Evolutionary conservation across 2,888 invertebrate species (phyloP), one percentile per base, ranked within the genome.

Genomic region (Blomia tropicalis): DNA sequence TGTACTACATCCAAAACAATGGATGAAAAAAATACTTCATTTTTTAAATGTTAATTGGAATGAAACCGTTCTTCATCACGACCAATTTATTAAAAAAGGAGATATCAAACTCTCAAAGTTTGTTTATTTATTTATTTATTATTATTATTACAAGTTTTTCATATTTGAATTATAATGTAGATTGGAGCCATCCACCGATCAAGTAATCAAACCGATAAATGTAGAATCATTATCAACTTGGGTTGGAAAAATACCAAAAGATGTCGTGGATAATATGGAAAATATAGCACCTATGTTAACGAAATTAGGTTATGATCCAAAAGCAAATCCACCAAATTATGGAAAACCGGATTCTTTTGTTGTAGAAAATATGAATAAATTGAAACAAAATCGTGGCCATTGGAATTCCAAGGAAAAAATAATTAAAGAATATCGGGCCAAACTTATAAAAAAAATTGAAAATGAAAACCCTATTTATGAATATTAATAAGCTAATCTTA

Each of bases 131-230:
- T 56, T 14, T n/a, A 19, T 19, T 23, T 5, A n/a, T n/a, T n/a
- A n/a, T n/a, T n/a, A n/a, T n/a, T n/a, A n/a, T n/a, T n/a, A n/a
- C n/a, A n/a, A n/a, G n/a, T n/a, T n/a, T n/a, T n/a, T n/a, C n/a
- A n/a, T n/a, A n/a, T n/a, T n/a, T n/a, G n/a, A n/a, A n/a, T n/a
- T n/a, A n/a, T n/a, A 64, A 76, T 75, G 62, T 79, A 93, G 92
- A 77, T 89, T 91, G 73, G 95, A 96, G 77, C 82, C 92, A 66
- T 93, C 93, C 56, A 92, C 92, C 66, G 95, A 96, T 79, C 96
- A 96, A 80, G 93, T 98, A 70, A 90, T 96, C 75, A 93, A 95
- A 72, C 92, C 96, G 17, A 87, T 98, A 65, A 96, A 98, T 78
- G 79, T 89, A 72, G 95, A 95, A 76, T 96, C 96, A 56, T 79